phyloP scores from a whole-genome alignment of 2,113 vertebrate genomes.

The Entomyzon cyanotis region DNA sequence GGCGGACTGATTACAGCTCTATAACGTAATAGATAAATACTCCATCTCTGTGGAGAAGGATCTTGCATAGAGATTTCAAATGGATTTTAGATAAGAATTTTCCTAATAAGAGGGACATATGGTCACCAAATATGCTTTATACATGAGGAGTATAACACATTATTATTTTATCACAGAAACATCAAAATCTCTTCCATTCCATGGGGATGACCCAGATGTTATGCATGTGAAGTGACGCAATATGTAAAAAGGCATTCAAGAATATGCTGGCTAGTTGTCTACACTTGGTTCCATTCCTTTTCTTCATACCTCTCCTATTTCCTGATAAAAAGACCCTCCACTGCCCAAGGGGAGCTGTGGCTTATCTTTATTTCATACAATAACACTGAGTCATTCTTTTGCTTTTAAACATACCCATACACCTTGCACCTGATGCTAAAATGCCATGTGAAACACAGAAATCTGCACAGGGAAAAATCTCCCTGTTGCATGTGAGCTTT shows the following conservation, averaged over 20 bases:
- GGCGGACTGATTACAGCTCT: background rate
- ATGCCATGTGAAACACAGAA: background rate
- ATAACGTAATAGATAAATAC: background rate
- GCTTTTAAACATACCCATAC: background rate
- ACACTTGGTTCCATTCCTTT: background rate
- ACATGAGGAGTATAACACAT: background rate
- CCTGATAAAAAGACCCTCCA: background rate
- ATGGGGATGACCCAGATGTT: background rate
- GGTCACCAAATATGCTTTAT: background rate
- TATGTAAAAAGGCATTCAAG: background rate
- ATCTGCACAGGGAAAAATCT: background rate
- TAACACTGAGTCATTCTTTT: background rate
- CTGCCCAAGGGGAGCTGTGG: background rate
- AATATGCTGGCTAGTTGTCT: background rate
- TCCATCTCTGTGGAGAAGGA: background rate
- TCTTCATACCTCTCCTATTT: background rate
- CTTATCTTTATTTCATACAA: background rate
- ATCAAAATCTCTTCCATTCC: background rate
- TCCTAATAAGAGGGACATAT: background rate
- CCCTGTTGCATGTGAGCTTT: background rate
- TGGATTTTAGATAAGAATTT: background rate
- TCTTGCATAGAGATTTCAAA: background rate
- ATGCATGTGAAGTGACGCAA: background rate
- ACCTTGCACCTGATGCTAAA: background rate
- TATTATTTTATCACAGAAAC: background rate